Evolutionary conservation across 2,113 vertebrate genomes (phyloP), one percentile per base, ranked within the genome.

Genomic region (Hoplias malabaricus): DNA sequence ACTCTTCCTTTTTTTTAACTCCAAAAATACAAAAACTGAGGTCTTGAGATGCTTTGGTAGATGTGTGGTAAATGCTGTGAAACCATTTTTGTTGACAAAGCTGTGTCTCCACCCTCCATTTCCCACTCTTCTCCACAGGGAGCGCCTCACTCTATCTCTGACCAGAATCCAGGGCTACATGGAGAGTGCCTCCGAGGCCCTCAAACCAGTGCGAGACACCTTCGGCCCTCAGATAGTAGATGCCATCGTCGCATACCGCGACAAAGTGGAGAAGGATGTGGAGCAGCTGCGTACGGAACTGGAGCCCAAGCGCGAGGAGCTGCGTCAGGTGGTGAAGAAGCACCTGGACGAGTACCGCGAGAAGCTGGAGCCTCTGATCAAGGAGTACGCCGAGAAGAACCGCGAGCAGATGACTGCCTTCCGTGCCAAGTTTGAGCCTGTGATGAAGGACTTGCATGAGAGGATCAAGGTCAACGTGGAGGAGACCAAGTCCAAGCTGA

Each of bases 381-480:
- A 82, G 4, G 91, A 94, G 2, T 88, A 95, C 86, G 14, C 69
- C 0, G 38, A 33, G 0, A 90, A 70, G 63, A 85, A 94, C 78
- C 48, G 13, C 0, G 40, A 42, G 0, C 82, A 92, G 0, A 31
- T 90, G 0, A 84, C 86, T 0, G 85, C 38, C 0, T 76, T 96
- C 82, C 91, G 12, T 59, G 2, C 0, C 62, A 93, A 85, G 2
- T 16, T 96, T 84, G 77, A 90, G 21, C 84, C 90, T 0, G 1
- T 90, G 0, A 0, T 90, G 0, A 56, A 79, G 0, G 80, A 90
- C 13, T 76, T 98, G 83, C 84, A 81, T 0, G 3, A 40, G 25
- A 91, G 88, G 2, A 29, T 98, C 2, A 43, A 21, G 1, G 25
- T 2, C 66, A 93, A 94, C 0, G 74, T 95, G 48, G 94, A 96